These are phyloP conservation scores for Eupristina koningsbergeri DNA, from an alignment of 1,140 invertebrate genomes.

Conservation along the genomic window DNA sequence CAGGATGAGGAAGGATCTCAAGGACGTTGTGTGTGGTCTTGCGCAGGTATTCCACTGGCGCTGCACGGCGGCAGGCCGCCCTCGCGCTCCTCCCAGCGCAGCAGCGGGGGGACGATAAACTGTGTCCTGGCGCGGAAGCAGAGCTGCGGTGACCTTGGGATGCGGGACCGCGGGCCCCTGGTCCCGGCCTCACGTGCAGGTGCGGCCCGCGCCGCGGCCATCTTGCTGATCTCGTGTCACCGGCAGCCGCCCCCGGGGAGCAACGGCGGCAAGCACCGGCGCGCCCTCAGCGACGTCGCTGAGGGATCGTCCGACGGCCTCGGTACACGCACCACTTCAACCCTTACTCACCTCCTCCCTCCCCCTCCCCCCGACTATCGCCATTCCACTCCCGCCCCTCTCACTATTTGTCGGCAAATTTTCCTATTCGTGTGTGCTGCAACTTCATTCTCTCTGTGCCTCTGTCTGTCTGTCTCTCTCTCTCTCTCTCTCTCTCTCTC, in stretches of 20 bases:
- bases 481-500: not conserved
- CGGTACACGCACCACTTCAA: conserved; percentile 59
- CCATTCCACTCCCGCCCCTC: not conserved
- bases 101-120: conserved; percentile 76
- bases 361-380: not conserved
- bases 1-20: no score
- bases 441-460: no score
- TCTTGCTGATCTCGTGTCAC: conserved; percentile 91
- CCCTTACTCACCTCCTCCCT: not conserved
- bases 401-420: no score
- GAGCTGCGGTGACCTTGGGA: conserved; percentile 12
- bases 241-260: conserved; percentile 69
- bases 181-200: conserved; percentile 86
- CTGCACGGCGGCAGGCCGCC: conserved; percentile 77
- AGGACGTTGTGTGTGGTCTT: not conserved
- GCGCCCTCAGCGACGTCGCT: conserved; percentile 74
- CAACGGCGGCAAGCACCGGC: conserved; percentile 64
- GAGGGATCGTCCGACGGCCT: conserved; percentile 73
- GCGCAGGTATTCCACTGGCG: conserved; percentile 76
- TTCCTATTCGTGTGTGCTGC: no score
- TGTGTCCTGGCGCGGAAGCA: conserved; percentile 64
- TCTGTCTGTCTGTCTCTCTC: no score
- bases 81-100: conserved; percentile 81
- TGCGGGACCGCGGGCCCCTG: conserved; percentile 75
- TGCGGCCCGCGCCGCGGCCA: conserved; percentile 89